Base-by-base conservation (phyloP, 2,888 invertebrate genomes). In the Frankliniella intonsa region DNA sequence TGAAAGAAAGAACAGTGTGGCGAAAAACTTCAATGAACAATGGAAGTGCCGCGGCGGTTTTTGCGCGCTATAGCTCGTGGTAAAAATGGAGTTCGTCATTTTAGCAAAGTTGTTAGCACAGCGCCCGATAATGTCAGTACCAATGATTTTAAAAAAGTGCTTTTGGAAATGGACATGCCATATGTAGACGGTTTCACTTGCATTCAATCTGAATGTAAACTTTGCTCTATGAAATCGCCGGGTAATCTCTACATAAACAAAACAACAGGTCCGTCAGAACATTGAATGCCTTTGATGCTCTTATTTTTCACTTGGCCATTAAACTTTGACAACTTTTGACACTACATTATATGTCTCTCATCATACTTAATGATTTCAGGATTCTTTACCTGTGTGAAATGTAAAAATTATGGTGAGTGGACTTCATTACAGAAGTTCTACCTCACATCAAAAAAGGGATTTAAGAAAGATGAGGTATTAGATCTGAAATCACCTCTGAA, bases 191-290 rank as follows among this genome's bases (percentile, higher is more conserved):
- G 69, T 12, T 25, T 25, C 25, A 76, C 69, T 12, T 25, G 69
- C 25, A 22, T 76, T n/a, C 25, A 76, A 25, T 76, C 69, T 1
- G 22, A 76, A 25, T 76, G 69, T 25, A 76, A 76, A 25, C 22
- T 25, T 12, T 76, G 69, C 69, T 76, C 69, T 25, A 9, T 76
- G 25, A 76, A 76, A 76, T 76, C 69, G 12, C 22, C 25, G 69
- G 69, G 69, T 76, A 76, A 25, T 25, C 69, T 76, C 22, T 76
- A 76, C 25, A 76, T 76, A 76, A 76, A 76, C 69, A 76, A 76
- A 76, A 76, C 69, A 76, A 76, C 69, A 76, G 69, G 69, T 76
- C 12, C 1, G 25, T 10, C 5, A 25, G 22, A 25, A 5, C 9
- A 5, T 38, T 25, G 25, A 9, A 22, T 19, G 7, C 69, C 2